Percentiles rank a stretch among this genome's conserved stretches.
phyloP scores from a whole-genome alignment of 2,888 invertebrate genomes.

The Hydriomena furcata region DNA sequence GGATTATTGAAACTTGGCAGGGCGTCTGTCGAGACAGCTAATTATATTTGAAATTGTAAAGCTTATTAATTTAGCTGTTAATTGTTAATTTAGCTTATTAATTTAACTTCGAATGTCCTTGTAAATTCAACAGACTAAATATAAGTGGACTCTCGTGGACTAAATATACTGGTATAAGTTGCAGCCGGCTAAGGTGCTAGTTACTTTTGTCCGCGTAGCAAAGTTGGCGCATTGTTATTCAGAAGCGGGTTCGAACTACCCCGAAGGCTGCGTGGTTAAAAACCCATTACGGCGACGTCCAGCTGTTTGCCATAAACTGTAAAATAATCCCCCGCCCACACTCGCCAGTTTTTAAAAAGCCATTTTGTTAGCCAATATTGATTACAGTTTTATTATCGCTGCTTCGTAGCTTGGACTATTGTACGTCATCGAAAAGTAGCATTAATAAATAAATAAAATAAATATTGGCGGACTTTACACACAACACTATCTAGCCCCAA shows the following conservation, averaged over 20 bases:
- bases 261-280: constrained; percentile 33
- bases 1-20: too few species aligned
- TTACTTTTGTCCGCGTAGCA: constrained; percentile 21
- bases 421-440: neutral
- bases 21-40: too few species aligned
- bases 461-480: too few species aligned
- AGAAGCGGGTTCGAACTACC: constrained; percentile 19
- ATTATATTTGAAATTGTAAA: too few species aligned
- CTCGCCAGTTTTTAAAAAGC: constrained; percentile 24
- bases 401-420: neutral
- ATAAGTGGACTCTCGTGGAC: constrained; percentile 14
- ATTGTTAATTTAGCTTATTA: too few species aligned
- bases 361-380: constrained; percentile 18
- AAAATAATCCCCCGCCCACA: constrained; percentile 20
- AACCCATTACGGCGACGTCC: constrained; percentile 40
- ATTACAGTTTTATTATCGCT: constrained; percentile 18
- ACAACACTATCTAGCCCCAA: too few species aligned
- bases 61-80: too few species aligned
- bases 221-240: constrained; percentile 31
- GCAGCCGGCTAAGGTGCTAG: constrained; percentile 24
- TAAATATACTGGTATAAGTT: constrained; percentile 25
- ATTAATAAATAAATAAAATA: too few species aligned
- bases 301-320: constrained; percentile 35
- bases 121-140: neutral
- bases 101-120: too few species aligned